Conservation (phyloP, 2,888 invertebrate species). For the Automeris io region DNA sequence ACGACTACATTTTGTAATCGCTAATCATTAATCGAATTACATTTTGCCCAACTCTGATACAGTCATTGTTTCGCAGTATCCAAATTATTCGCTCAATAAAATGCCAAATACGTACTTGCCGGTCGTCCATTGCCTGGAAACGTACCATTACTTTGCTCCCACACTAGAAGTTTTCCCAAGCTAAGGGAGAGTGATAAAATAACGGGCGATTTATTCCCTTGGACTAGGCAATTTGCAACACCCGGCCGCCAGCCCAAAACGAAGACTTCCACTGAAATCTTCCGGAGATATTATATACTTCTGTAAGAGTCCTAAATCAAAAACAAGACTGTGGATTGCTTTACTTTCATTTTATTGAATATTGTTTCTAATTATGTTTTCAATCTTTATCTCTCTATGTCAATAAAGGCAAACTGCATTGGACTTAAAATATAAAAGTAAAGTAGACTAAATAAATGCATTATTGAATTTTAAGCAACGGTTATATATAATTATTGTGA, state of each 20-base stretch:
- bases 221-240: constrained; percentile 50
- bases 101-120: constrained; percentile 3
- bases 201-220: constrained; percentile 49
- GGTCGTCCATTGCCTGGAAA: neutral
- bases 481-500: too few relatives aligned
- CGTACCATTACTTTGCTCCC: constrained; percentile 2
- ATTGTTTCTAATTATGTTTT: constrained; percentile 1
- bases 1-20: too few relatives aligned
- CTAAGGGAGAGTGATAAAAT: constrained; percentile 54
- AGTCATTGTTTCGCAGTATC: neutral
- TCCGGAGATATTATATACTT: constrained; percentile 4
- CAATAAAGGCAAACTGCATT: too few relatives aligned
- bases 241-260: constrained; percentile 32
- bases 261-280: constrained; percentile 32
- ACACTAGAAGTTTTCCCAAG: constrained; percentile 19
- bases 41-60: too few relatives aligned
- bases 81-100: neutral
- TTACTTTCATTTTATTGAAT: neutral
- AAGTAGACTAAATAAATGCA: too few relatives aligned
- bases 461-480: too few relatives aligned
- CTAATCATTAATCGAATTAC: too few relatives aligned
- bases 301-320: neutral
- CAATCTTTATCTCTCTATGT: too few relatives aligned
- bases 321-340: neutral
- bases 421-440: too few relatives aligned